Conservation (phyloP, 2,888 invertebrate genomes). For the Onchidella celtica region DNA sequence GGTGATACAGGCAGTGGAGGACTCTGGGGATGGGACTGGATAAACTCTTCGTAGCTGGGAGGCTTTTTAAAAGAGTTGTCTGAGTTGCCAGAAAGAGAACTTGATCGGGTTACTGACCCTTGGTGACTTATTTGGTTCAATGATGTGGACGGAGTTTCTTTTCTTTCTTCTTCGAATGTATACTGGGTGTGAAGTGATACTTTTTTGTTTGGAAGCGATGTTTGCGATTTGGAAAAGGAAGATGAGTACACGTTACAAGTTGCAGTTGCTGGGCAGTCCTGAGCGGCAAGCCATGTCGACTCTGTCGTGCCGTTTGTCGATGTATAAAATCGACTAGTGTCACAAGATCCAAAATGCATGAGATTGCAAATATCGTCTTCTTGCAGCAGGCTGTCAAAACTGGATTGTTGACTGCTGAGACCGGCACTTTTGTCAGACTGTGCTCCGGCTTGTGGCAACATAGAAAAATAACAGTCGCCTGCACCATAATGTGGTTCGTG, state of each 20-base stretch:
- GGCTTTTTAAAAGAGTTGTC: slow-evolving; percentile 25
- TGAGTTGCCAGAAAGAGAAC: neutral
- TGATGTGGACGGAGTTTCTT: too few species aligned
- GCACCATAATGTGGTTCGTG: too few species aligned
- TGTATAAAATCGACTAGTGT: neutral
- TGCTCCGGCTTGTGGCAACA: neutral
- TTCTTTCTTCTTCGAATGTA: too few species aligned
- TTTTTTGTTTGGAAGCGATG: too few species aligned
- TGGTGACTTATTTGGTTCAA: too few species aligned
- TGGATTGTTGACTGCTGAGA: neutral
- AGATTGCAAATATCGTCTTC: neutral
- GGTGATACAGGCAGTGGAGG: slow-evolving; percentile 4
- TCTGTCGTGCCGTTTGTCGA: too few species aligned
- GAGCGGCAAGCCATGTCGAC: too few species aligned
- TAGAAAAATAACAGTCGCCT: neutral
- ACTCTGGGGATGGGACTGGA: slow-evolving; percentile 18
- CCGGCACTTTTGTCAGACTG: neutral
- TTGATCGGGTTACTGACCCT: too few species aligned
- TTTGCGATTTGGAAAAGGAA: neutral
- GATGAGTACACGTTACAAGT: neutral
- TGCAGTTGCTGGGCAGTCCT: too few species aligned
- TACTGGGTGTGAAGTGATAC: too few species aligned
- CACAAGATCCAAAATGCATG: neutral
- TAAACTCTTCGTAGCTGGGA: slow-evolving; percentile 50
- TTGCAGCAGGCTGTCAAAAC: neutral